phyloP scores from a whole-genome alignment of 2,797 vertebrate genomes.

The Gymnoscopelus microlampas region DNA sequence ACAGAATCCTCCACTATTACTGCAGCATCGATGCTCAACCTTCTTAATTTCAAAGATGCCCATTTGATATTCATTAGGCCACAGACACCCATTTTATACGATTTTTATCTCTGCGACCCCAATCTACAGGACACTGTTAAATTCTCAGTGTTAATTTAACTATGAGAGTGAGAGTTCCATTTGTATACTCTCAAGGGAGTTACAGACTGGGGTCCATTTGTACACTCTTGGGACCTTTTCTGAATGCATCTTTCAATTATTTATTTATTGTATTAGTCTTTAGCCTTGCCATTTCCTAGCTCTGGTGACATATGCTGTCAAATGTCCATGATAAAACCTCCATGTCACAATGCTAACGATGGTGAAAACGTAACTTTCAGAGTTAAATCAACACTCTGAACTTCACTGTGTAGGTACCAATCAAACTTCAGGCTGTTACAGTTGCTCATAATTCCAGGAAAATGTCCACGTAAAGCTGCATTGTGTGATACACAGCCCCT shows the following conservation, averaged over 20 bases:
- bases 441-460: conserved; percentile 31
- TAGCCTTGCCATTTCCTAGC: conserved; percentile 50
- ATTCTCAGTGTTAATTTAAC: too few relatives aligned
- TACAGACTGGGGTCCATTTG: too few relatives aligned
- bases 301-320: conserved; percentile 61
- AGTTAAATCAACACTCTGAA: too few relatives aligned
- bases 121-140: conserved; percentile 2
- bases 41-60: too few relatives aligned
- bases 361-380: neutral
- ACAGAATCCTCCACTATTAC: conserved; percentile 41
- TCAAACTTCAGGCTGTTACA: conserved; percentile 39
- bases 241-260: conserved; percentile 28
- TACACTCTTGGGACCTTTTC: conserved; percentile 32
- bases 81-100: too few relatives aligned
- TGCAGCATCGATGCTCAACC: conserved; percentile 18
- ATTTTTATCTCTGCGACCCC: too few relatives aligned
- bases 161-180: too few relatives aligned
- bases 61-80: too few relatives aligned
- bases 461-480: conserved; percentile 51
- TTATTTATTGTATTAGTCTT: conserved; percentile 49
- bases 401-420: conserved; percentile 35
- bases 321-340: conserved; percentile 73
- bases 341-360: conserved; percentile 61
- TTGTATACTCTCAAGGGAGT: too few relatives aligned
- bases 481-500: too few relatives aligned